Base-by-base conservation (phyloP, 2,888 invertebrate species). In the Leucania comma region DNA sequence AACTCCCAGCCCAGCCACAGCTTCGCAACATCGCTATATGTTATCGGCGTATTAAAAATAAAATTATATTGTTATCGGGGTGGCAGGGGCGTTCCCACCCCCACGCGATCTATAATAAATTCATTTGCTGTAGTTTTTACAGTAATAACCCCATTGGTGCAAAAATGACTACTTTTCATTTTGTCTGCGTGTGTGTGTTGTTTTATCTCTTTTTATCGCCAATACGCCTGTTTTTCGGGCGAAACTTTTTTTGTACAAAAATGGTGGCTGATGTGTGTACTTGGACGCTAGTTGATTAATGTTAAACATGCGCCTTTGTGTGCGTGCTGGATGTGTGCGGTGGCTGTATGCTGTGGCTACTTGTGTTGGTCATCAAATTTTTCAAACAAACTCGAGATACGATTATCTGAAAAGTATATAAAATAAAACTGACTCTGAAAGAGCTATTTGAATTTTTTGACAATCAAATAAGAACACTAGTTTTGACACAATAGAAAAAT, bases 101-200 rank as follows among this genome's bases (percentile, higher is more conserved):
- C 87, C 86, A 77, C 80, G 69, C 89, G 85, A 87, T 90, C 89
- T 87, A 92, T 94, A 94, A 94, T 95, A 95, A 94, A 94, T 95
- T 95, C 93, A 95, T 95, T 94, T 94, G 93, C 89, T 85, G 91
- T 95, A 95, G 95, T 95, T 95, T 95, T 95, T 95, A 74, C 95
- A 90, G 95, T 95, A 95, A 95, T 95, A 91, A 91, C 87, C 83
- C 94, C 89, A 95, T 95, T 95, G 95, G 95, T 93, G 93, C 94
- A 95, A 95, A 95, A 95, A 95, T 94, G 92, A 91, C 91, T 93
- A 92, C 93, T 94, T 93, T 93, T 93, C 93, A 91, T 93, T 93
- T 92, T 88, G 89, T 87, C 10, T 35, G n/a, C 86, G 85, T 87
- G 89, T 88, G 90, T 82, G 87, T 83, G 81, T 81, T 83, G 78